Percentiles rank a stretch among this genome's conserved stretches.
Evolutionary conservation across 2,797 vertebrate species (phyloP).

Genomic region (Crypturellus tataupa): DNA sequence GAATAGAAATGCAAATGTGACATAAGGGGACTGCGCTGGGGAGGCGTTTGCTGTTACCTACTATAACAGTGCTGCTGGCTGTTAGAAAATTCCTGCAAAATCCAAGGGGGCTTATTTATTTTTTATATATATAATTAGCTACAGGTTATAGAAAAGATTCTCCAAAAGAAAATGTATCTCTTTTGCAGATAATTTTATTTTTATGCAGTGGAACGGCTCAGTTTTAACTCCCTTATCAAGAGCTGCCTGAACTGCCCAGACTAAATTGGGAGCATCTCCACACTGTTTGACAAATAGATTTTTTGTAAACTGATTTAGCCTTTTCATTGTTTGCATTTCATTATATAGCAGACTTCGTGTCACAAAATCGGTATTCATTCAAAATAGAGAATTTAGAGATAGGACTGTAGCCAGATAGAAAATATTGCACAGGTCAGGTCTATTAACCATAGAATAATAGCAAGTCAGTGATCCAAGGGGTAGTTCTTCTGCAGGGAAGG

Average conservation of each 20-base stretch:
- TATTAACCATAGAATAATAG: constrained; percentile 83
- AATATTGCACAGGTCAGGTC: constrained; percentile 78
- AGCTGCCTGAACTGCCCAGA: constrained; percentile 70
- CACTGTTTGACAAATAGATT: constrained; percentile 84
- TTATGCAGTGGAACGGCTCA: constrained; percentile 56
- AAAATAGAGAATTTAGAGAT: constrained; percentile 82
- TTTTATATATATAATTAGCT: constrained; percentile 65
- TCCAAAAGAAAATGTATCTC: constrained; percentile 69
- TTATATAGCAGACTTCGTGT: constrained; percentile 80
- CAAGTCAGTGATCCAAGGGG: constrained; percentile 74
- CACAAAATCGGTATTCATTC: constrained; percentile 83
- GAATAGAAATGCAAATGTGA: constrained; percentile 85
- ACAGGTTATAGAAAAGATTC: constrained; percentile 73
- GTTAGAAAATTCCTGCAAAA: constrained; percentile 73
- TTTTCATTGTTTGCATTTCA: constrained; percentile 86
- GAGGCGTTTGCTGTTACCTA: constrained; percentile 53
- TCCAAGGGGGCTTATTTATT: background rate
- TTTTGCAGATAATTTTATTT: constrained; percentile 73
- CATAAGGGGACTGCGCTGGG: constrained; percentile 65
- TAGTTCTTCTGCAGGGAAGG: constrained; percentile 70
- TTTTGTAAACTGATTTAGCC: constrained; percentile 84
- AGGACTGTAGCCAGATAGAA: constrained; percentile 77
- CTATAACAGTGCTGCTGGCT: constrained; percentile 43
- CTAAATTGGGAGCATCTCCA: constrained; percentile 80
- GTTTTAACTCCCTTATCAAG: constrained; percentile 81